A percentile compares a stretch with the other conserved stretches of the same genome.
Conservation (phyloP, 1,140 invertebrate genomes). For the Drosophila rufa region DNA sequence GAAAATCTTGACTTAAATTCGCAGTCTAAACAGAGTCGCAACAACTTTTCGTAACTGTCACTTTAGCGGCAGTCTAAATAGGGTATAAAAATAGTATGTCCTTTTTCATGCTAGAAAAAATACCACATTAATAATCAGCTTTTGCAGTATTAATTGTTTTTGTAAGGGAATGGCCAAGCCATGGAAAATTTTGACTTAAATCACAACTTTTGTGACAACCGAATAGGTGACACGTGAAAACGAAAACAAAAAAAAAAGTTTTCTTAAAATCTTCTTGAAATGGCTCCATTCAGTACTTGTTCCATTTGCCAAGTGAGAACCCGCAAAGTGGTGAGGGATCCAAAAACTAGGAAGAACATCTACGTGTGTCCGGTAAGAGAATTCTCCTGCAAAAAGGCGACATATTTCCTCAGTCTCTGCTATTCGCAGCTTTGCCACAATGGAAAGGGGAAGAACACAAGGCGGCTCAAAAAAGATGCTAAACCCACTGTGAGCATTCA, state of each 20-base stretch:
- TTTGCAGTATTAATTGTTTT: not conserved
- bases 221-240: too few relatives aligned
- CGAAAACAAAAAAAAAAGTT: too few relatives aligned
- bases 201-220: too few relatives aligned
- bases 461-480: not conserved
- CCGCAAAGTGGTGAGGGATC: slow-evolving; percentile 37
- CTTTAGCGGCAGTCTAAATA: too few relatives aligned
- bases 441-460: not conserved
- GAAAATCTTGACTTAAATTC: too few relatives aligned
- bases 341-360: slow-evolving; percentile 20
- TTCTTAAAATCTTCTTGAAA: not conserved
- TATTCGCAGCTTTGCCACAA: slow-evolving; percentile 31
- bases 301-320: slow-evolving; percentile 34
- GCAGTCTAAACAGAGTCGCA: too few relatives aligned
- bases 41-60: too few relatives aligned
- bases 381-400: not conserved
- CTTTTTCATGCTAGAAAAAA: not conserved
- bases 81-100: not conserved
- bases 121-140: not conserved
- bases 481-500: too few relatives aligned
- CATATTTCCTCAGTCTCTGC: not conserved
- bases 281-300: slow-evolving; percentile 59
- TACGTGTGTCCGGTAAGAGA: slow-evolving; percentile 58
- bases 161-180: too few relatives aligned
- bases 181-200: too few relatives aligned